A percentile compares a stretch with the other conserved stretches of the same genome.
Conservation (phyloP, 2,113 vertebrate species). For the Charadrius vociferus region DNA sequence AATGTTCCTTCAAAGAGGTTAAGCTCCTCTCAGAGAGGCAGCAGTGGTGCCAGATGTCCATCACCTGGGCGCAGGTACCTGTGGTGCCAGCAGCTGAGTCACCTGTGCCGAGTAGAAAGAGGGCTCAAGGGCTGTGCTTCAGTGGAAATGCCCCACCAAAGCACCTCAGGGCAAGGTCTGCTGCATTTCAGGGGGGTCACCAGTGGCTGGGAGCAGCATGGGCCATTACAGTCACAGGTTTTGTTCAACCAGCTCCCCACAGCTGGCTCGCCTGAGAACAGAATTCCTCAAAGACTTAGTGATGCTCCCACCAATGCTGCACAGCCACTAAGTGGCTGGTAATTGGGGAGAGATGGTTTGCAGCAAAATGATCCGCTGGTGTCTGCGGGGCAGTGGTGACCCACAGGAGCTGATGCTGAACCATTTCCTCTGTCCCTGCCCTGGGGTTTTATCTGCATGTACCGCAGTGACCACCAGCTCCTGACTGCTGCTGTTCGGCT, state of each 20-base stretch:
- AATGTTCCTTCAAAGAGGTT: background rate
- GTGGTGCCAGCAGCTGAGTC: background rate
- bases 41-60: accelerated
- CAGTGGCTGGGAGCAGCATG: background rate
- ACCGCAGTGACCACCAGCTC: background rate
- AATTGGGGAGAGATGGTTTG: background rate
- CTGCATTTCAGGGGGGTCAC: background rate
- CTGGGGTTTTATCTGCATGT: accelerated
- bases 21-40: background rate
- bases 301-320: background rate
- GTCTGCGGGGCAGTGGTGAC: background rate
- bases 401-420: background rate
- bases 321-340: background rate
- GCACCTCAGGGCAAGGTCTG: background rate
- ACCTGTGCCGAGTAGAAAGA: accelerated
- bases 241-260: background rate
- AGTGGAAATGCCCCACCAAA: background rate
- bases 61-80: background rate
- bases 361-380: background rate
- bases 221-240: background rate
- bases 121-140: background rate
- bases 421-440: background rate
- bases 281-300: background rate
- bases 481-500: background rate
- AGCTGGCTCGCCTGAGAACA: background rate